Conservation (phyloP, 2,888 invertebrate species). For the Myathropa florea region DNA sequence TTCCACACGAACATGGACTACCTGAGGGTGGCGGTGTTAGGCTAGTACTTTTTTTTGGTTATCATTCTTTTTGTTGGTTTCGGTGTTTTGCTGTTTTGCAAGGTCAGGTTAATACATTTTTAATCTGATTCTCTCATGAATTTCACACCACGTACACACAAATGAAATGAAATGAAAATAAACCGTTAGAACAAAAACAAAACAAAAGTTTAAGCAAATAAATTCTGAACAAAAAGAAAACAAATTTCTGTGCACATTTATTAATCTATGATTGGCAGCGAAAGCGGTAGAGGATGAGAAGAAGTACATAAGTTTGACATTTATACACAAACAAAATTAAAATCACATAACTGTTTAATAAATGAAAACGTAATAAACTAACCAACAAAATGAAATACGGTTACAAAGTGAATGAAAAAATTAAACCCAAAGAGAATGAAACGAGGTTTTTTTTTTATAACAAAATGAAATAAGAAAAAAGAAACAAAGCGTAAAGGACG, state of each 20-base stretch:
- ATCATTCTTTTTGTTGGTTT: neutral
- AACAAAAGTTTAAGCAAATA: neutral
- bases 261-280: slow-evolving; percentile 39
- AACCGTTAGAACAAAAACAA: neutral
- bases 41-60: neutral
- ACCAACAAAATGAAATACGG: slow-evolving; percentile 34
- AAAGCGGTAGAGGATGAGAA: slow-evolving; percentile 40
- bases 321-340: slow-evolving; percentile 61
- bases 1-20: neutral
- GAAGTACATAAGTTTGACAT: slow-evolving; percentile 34
- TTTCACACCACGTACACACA: slow-evolving; percentile 15
- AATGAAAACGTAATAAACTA: slow-evolving; percentile 38
- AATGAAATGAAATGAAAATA: neutral
- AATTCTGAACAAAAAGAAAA: neutral
- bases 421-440: slow-evolving; percentile 36
- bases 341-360: slow-evolving; percentile 29
- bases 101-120: slow-evolving; percentile 9
- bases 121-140: slow-evolving; percentile 2
- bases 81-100: neutral
- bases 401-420: slow-evolving; percentile 36
- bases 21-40: slow-evolving; percentile 20
- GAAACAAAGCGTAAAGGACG: slow-evolving; percentile 50
- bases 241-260: slow-evolving; percentile 31
- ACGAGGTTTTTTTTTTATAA: neutral
- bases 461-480: slow-evolving; percentile 53